These are phyloP conservation scores for Atrina japonica DNA, from an alignment of 2,888 invertebrate genomes.

Conservation along the genomic window DNA sequence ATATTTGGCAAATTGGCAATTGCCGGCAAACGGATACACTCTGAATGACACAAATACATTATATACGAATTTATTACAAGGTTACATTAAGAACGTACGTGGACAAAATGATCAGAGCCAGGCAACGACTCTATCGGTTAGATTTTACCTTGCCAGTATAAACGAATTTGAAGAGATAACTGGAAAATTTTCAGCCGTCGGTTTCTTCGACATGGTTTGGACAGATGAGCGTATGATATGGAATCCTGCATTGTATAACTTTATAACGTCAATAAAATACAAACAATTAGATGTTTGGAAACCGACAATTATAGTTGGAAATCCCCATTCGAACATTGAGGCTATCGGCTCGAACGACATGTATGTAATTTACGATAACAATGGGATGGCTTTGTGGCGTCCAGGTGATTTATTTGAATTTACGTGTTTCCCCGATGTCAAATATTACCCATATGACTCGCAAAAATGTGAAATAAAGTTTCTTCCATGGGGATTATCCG, in stretches of 20 bases:
- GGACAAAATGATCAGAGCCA: constrained; percentile 25
- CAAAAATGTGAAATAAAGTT: constrained; percentile 31
- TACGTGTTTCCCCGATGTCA: constrained; percentile 37
- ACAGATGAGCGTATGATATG: constrained; percentile 38
- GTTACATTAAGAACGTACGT: constrained; percentile 32
- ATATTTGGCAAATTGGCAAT: no score
- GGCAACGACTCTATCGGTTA: constrained; percentile 25
- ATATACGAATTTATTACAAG: constrained; percentile 11
- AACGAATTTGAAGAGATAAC: constrained; percentile 46
- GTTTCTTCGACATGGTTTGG: constrained; percentile 35
- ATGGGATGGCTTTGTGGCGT: constrained; percentile 21
- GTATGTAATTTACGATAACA: constrained; percentile 1
- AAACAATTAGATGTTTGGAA: constrained; percentile 30
- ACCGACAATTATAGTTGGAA: constrained; percentile 32
- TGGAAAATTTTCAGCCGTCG: constrained; percentile 34
- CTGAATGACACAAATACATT: constrained; percentile 26
- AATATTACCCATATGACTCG: constrained; percentile 34
- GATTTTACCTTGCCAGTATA: constrained; percentile 30
- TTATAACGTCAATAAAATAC: constrained; percentile 3
- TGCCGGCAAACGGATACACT: constrained; percentile 4
- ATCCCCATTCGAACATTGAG: constrained; percentile 7
- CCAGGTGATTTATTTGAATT: constrained; percentile 21
- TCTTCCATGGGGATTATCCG: constrained; percentile 29
- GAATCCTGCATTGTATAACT: constrained; percentile 34
- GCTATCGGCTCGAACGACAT: constrained; percentile 1